These are phyloP conservation scores for Cryptosula pallasiana DNA, from an alignment of 2,888 invertebrate species.

Conservation along the genomic window DNA sequence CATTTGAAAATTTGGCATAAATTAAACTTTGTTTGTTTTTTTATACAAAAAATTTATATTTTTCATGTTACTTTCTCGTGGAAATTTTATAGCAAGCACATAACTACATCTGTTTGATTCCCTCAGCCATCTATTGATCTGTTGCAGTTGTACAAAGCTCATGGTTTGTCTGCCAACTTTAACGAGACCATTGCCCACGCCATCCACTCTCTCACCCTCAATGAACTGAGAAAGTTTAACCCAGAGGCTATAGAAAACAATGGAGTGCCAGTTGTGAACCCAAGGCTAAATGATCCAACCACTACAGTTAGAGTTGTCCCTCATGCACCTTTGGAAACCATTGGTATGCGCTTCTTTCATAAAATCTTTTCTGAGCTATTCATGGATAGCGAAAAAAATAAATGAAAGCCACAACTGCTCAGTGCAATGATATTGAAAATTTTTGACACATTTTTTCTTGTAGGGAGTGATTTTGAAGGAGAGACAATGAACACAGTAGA, in stretches of 20 bases:
- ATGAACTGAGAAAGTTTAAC: constrained; percentile 35
- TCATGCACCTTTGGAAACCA: constrained; percentile 32
- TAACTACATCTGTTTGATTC: too few species aligned
- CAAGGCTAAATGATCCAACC: constrained; percentile 30
- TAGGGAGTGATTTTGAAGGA: constrained; percentile 31
- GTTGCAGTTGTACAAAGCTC: not conserved
- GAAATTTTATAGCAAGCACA: too few species aligned
- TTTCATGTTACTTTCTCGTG: too few species aligned
- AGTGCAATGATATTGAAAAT: not conserved
- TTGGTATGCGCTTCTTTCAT: too few species aligned
- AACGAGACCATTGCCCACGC: constrained; percentile 40
- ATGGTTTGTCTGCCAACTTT: constrained; percentile 31
- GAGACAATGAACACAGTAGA: constrained; percentile 36
- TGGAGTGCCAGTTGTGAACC: constrained; percentile 38
- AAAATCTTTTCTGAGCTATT: not conserved
- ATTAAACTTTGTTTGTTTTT: too few species aligned
- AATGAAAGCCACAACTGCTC: not conserved
- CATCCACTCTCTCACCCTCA: constrained; percentile 38
- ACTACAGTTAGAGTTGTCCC: constrained; percentile 31
- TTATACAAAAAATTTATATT: too few species aligned
- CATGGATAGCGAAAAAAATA: not conserved
- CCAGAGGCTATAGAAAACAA: constrained; percentile 32
- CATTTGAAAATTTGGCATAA: too few species aligned
- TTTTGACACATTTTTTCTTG: not conserved
- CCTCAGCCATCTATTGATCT: too few species aligned